Conservation (phyloP, 2,113 vertebrate genomes). For the Anoplopoma fimbria region DNA sequence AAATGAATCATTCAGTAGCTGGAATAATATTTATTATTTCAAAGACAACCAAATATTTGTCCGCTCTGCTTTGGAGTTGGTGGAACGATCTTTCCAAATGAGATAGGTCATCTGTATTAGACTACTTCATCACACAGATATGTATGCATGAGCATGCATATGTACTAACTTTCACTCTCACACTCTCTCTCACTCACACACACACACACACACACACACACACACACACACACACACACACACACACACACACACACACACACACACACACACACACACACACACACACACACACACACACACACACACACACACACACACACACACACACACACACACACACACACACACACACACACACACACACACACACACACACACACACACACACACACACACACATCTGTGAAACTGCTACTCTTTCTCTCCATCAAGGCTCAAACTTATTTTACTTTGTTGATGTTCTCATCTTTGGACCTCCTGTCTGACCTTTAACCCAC, state of each 20-base stretch:
- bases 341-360: not conserved
- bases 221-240: not conserved
- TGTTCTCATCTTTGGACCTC: constrained; percentile 2
- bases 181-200: not conserved
- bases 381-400: not conserved
- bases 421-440: not conserved
- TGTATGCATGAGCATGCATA: constrained; percentile 6
- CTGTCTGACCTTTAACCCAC: constrained; percentile 14
- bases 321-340: not conserved
- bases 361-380: constrained; percentile 10
- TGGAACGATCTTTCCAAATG: constrained; percentile 36
- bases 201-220: not conserved
- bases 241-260: constrained; percentile 8
- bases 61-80: constrained; percentile 30
- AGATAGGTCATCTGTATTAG: constrained; percentile 42
- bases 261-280: not conserved
- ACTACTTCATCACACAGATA: constrained; percentile 62
- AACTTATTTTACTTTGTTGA: not conserved
- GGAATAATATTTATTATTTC: constrained; percentile 62
- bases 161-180: not conserved
- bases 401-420: constrained; percentile 7
- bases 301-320: not conserved
- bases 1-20: constrained; percentile 28
- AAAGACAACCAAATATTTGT: constrained; percentile 70
- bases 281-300: constrained; percentile 5